Evolutionary conservation across 1,140 invertebrate species (phyloP).

Genomic region (Sinella curviseta): DNA sequence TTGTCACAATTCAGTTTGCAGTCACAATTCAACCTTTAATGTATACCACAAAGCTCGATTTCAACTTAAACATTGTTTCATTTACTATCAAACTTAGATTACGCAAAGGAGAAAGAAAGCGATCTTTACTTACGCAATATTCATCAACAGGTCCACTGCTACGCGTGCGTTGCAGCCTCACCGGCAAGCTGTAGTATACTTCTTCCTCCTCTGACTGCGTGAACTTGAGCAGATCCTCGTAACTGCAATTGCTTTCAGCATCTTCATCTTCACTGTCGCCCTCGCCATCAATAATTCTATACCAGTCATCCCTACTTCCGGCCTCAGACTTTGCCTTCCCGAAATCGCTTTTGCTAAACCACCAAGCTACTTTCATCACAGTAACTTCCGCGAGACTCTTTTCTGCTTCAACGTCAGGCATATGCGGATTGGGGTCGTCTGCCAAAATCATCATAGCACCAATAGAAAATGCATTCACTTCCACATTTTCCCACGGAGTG

Average conservation of each 20-base stretch:
- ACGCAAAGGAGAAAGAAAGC: neutral
- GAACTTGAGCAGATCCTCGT: too few relatives aligned
- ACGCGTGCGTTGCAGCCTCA: neutral
- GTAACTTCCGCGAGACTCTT: neutral
- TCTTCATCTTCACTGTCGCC: too few relatives aligned
- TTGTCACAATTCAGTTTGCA: too few relatives aligned
- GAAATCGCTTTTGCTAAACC: too few relatives aligned
- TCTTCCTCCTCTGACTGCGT: neutral
- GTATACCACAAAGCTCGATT: neutral
- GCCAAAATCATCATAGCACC: neutral
- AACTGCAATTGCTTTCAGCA: too few relatives aligned
- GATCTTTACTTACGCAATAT: neutral
- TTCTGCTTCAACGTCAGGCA: neutral
- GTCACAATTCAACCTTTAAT: too few relatives aligned
- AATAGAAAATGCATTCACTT: neutral
- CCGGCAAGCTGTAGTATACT: neutral
- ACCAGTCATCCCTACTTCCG: too few relatives aligned
- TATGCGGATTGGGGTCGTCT: neutral
- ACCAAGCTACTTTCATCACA: constrained; percentile 35
- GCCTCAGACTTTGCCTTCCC: too few relatives aligned
- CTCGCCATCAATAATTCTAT: too few relatives aligned
- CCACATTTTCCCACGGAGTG: neutral
- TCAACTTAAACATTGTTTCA: neutral
- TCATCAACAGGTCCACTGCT: neutral
- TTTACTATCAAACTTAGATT: too few relatives aligned